Evolutionary conservation across 2,113 vertebrate genomes (phyloP).

Genomic region (Beaufortia kweichowensis): DNA sequence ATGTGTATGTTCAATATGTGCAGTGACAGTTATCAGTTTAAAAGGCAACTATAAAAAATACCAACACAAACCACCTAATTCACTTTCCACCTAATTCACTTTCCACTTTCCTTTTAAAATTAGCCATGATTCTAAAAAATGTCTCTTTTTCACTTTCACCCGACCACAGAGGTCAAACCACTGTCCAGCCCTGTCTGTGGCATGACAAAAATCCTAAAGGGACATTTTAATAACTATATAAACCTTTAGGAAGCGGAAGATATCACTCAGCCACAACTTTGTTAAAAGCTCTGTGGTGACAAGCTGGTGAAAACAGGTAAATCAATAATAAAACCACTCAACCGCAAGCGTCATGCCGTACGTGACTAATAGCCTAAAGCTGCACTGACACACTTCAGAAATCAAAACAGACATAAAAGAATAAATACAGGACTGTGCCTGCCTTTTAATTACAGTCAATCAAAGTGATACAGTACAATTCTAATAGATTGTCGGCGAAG

Average conservation of each 20-base stretch:
- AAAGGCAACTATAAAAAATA: no score
- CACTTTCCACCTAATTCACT: not conserved
- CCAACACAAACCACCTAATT: no score
- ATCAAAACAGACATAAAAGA: conserved; percentile 2
- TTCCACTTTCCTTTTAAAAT: not conserved
- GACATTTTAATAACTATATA: conserved; percentile 38
- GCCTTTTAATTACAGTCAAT: conserved; percentile 5
- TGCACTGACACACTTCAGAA: not conserved
- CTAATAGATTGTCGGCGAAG: not conserved
- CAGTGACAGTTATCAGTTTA: no score
- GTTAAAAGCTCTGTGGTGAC: conserved; percentile 44
- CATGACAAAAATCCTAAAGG: conserved; percentile 16
- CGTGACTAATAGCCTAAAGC: conserved; percentile 6
- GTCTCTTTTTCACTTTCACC: not conserved
- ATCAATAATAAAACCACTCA: not conserved
- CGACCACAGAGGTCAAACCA: conserved; percentile 14
- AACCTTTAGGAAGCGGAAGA: conserved; percentile 39
- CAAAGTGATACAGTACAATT: not conserved
- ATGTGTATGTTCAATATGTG: no score
- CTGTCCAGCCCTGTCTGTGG: not conserved
- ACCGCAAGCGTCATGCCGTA: conserved; percentile 1
- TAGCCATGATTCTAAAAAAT: not conserved
- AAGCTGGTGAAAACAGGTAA: conserved; percentile 38
- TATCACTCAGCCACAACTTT: conserved; percentile 50
- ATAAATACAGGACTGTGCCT: not conserved